Conservation (phyloP, 1,140 invertebrate species). For the Pissodes strobi region DNA sequence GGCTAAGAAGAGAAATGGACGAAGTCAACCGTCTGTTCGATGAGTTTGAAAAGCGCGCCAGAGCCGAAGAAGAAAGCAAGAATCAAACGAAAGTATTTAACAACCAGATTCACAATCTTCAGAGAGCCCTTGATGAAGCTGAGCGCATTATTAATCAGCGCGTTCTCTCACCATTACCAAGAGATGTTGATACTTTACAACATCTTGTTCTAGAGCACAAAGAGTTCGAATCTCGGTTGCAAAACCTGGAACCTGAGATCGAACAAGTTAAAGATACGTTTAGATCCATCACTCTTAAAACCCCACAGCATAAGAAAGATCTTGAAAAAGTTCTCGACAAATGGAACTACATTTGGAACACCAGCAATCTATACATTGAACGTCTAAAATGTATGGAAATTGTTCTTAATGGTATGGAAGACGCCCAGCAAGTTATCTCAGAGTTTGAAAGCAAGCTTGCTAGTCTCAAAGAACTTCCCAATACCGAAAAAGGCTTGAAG, state of each 20-base stretch:
- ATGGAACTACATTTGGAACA: slow-evolving; percentile 89
- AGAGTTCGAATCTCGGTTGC: slow-evolving; percentile 78
- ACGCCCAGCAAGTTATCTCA: slow-evolving; percentile 84
- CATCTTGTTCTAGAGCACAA: slow-evolving; percentile 87
- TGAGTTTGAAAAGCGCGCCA: slow-evolving; percentile 85
- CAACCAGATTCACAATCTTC: slow-evolving; percentile 80
- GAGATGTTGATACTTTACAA: slow-evolving; percentile 84
- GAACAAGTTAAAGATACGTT: slow-evolving; percentile 83
- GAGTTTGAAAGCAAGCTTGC: slow-evolving; percentile 91
- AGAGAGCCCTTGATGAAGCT: slow-evolving; percentile 80
- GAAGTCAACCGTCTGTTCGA: slow-evolving; percentile 95
- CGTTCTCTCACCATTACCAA: slow-evolving; percentile 77
- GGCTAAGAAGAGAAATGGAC: slow-evolving; percentile 89
- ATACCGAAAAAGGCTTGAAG: slow-evolving; percentile 76
- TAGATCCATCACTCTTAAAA: slow-evolving; percentile 80
- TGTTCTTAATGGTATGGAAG: slow-evolving; percentile 85
- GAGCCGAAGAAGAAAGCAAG: slow-evolving; percentile 87
- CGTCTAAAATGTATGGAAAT: slow-evolving; percentile 90
- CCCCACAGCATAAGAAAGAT: slow-evolving; percentile 86
- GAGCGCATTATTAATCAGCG: slow-evolving; percentile 82
- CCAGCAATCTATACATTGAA: slow-evolving; percentile 86
- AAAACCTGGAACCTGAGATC: slow-evolving; percentile 76
- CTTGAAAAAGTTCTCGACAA: slow-evolving; percentile 85
- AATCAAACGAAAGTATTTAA: slow-evolving; percentile 84
- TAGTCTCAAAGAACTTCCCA: slow-evolving; percentile 80